A percentile compares a stretch with the other conserved stretches of the same genome.
phyloP scores from a whole-genome alignment of 2,888 invertebrate genomes.

The Zonitis immaculata region DNA sequence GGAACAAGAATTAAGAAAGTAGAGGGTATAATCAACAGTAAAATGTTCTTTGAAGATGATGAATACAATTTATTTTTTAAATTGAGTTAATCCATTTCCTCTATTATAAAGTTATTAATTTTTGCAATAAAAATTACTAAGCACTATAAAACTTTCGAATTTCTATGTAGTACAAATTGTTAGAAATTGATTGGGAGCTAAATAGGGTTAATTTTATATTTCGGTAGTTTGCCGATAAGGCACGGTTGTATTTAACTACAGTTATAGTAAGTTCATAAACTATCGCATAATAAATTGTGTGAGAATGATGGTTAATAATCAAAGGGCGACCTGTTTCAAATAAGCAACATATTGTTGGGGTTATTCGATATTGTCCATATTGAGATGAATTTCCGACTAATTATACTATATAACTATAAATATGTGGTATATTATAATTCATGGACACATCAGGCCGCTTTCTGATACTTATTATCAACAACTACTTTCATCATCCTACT shows the following conservation, averaged over 20 bases:
- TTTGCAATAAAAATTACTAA: not conserved
- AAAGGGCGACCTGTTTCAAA: not conserved
- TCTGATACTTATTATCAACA: slow-evolving; percentile 40
- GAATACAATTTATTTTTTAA: not conserved
- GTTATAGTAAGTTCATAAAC: not conserved
- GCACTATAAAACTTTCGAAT: not conserved
- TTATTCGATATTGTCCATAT: too few relatives aligned
- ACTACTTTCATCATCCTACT: slow-evolving; percentile 43
- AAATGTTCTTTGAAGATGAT: not conserved
- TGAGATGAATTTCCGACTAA: slow-evolving; percentile 18
- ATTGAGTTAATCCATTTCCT: not conserved
- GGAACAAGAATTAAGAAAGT: too few relatives aligned
- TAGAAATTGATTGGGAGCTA: not conserved
- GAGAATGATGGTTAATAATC: not conserved
- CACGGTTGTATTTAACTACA: not conserved
- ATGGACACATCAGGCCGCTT: slow-evolving; percentile 31
- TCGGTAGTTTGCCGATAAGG: not conserved
- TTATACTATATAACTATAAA: slow-evolving; percentile 9
- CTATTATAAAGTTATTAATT: not conserved
- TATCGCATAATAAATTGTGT: not conserved
- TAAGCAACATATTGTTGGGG: not conserved
- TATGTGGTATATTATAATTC: slow-evolving; percentile 26
- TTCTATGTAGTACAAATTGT: not conserved
- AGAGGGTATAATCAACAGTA: too few relatives aligned
- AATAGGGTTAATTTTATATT: not conserved